Conservation (phyloP, 2,797 vertebrate species). For the Pangasius krempfi region DNA sequence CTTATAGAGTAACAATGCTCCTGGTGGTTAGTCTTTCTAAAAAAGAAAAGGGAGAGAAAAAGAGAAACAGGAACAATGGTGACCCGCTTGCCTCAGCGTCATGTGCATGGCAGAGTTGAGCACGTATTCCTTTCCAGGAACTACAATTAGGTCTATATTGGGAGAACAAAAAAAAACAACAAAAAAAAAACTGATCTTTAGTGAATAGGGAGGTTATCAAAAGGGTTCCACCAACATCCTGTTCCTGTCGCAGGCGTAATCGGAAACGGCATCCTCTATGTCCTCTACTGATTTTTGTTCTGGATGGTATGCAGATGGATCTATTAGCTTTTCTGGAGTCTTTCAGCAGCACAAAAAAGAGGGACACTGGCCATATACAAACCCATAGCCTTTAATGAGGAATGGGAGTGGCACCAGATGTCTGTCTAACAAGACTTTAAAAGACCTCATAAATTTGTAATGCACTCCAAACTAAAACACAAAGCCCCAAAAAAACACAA, state of each 20-base stretch:
- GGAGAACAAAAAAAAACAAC: not conserved
- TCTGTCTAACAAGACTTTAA: slow-evolving; percentile 52
- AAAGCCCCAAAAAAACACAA: not conserved
- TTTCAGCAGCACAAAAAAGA: slow-evolving; percentile 39
- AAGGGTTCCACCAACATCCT: slow-evolving; percentile 27
- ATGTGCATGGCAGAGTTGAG: not conserved
- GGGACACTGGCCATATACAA: slow-evolving; percentile 57
- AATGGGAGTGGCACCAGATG: slow-evolving; percentile 62
- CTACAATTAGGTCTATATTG: not conserved
- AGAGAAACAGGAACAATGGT: not conserved
- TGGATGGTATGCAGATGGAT: not conserved
- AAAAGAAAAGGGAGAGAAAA: not conserved
- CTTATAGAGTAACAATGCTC: not conserved
- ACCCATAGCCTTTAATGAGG: slow-evolving; percentile 55
- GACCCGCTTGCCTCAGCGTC: not conserved
- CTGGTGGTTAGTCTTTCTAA: not conserved
- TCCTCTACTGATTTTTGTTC: not conserved
- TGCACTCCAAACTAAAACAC: not conserved
- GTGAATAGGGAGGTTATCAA: slow-evolving; percentile 6
- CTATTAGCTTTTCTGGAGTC: too few relatives aligned
- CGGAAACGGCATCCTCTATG: not conserved
- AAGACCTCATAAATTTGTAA: slow-evolving; percentile 36
- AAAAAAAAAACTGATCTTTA: not conserved
- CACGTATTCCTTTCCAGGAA: slow-evolving; percentile 25
- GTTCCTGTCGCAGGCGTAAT: not conserved